Evolutionary conservation across 2,888 invertebrate species (phyloP), one percentile per base, ranked within the genome.

Genomic region (Synanthedon vespiformis): DNA sequence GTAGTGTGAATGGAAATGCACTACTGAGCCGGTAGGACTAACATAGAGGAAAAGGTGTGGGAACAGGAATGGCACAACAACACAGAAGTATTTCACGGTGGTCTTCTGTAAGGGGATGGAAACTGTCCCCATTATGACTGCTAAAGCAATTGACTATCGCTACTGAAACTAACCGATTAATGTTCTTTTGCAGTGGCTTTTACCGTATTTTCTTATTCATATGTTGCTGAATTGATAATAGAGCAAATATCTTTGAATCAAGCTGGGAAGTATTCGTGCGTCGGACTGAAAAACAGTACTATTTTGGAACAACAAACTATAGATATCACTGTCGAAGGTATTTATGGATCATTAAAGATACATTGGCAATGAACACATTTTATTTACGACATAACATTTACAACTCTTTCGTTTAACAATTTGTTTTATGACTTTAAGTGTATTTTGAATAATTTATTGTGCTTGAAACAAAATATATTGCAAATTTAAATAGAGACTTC

Each of bases 251-350:
- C 69, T 14, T 41, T 71, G 51, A 57, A 62, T 6, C 65, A 83
- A 51, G 64, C 66, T 50, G 81, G 81, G 2, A 57, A 57, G 3
- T 86, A 84, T 53, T 70, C 55, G 12, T 87, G 86, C 57, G 55
- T 62, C 1, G 85, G 70, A 8, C 44, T 49, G 1, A 65, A 55
- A 54, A 54, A 55, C 2, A 61, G 73, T 49, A 63, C 60, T 6
- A 54, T 51, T 2, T 52, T 56, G 50, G 61, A 61, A 52, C 59
- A 52, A 14, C 57, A 74, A 55, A 54, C 56, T 8, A 65, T 78
- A 10, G 50, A 49, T 3, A 67, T 85, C 18, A 62, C 65, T 2
- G 75, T 86, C 14, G 69, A 63, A 64, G 70, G 85, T 84, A 72
- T 51, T 54, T 55, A 41, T 5, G 27, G 50, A 12, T 49, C 52